Evolutionary conservation across 2,888 invertebrate genomes (phyloP).

Genomic region (Pseudoips prasinana): DNA sequence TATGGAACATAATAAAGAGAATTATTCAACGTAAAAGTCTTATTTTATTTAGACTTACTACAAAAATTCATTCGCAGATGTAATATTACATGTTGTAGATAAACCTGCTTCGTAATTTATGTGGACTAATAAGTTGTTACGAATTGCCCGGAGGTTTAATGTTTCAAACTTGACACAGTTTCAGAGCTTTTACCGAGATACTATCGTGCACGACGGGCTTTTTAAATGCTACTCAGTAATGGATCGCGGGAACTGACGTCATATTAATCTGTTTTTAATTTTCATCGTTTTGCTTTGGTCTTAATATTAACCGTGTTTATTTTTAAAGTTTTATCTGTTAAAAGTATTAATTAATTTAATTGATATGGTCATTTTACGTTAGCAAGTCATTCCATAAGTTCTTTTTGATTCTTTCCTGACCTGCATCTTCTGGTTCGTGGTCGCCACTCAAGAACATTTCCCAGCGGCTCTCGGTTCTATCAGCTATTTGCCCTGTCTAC

Average conservation of each 20-base stretch:
- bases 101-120: conserved; percentile 10
- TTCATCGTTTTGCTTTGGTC: conserved; percentile 8
- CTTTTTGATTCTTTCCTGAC: too few species aligned
- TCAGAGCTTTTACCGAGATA: conserved; percentile 19
- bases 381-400: too few species aligned
- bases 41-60: too few species aligned
- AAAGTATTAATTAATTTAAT: not conserved
- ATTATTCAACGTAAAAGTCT: too few species aligned
- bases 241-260: conserved; percentile 2
- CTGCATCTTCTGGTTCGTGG: too few species aligned
- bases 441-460: too few species aligned
- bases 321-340: not conserved
- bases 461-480: too few species aligned
- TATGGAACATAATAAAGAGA: too few species aligned
- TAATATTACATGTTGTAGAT: conserved; percentile 17
- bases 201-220: conserved; percentile 11
- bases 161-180: conserved; percentile 29
- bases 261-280: not conserved
- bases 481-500: too few species aligned
- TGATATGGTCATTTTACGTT: not conserved
- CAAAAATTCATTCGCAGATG: not conserved
- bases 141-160: conserved; percentile 13
- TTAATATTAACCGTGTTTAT: not conserved
- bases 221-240: conserved; percentile 15
- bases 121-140: conserved; percentile 12